Evolutionary conservation across 1,140 invertebrate species (phyloP).

Genomic region (Conus ventricosus): DNA sequence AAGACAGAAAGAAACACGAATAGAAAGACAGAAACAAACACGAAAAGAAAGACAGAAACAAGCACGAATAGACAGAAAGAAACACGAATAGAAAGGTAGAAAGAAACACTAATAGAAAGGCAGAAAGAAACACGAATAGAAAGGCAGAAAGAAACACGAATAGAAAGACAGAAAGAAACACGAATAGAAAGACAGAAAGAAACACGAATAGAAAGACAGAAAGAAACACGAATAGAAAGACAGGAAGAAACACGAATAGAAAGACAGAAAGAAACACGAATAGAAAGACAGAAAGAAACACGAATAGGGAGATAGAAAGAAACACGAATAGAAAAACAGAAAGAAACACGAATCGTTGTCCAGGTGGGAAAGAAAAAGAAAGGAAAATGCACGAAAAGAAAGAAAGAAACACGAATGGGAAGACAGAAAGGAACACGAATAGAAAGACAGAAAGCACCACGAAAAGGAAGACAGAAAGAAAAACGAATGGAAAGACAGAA

Average conservation of each 20-base stretch:
- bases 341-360: neutral
- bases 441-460: too few relatives aligned
- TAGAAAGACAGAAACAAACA: too few relatives aligned
- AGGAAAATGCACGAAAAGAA: too few relatives aligned
- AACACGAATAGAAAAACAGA: neutral
- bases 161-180: neutral
- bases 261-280: neutral
- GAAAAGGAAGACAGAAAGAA: too few relatives aligned
- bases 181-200: neutral
- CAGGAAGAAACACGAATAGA: neutral
- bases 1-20: too few relatives aligned
- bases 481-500: too few relatives aligned
- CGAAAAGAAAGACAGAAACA: too few relatives aligned
- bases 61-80: neutral
- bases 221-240: neutral
- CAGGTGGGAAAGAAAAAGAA: too few relatives aligned
- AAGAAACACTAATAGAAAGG: neutral
- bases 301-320: neutral
- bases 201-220: neutral
- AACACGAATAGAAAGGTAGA: neutral
- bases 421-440: too few relatives aligned
- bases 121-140: neutral
- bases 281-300: neutral
- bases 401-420: too few relatives aligned
- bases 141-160: neutral